Conservation (phyloP, 2,888 invertebrate species). For the Polietes domitor region DNA sequence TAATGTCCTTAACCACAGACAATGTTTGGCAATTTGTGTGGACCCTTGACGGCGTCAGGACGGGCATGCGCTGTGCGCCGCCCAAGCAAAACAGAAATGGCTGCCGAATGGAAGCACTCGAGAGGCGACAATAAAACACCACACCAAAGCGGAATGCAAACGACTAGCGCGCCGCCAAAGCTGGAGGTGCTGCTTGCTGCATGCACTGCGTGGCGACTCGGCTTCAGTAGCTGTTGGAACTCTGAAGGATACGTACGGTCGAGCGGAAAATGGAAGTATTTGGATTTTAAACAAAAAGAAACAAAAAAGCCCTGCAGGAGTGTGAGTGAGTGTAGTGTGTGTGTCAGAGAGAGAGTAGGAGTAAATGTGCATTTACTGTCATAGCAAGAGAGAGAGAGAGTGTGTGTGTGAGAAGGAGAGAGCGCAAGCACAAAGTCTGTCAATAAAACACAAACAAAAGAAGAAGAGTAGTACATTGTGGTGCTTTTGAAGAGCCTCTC, state of each 20-base stretch:
- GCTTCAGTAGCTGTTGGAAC: constrained; percentile 79
- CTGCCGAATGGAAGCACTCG: constrained; percentile 66
- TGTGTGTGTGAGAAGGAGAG: constrained; percentile 26
- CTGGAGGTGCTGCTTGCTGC: constrained; percentile 40
- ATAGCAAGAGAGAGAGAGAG: constrained; percentile 34
- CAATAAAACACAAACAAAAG: constrained; percentile 31
- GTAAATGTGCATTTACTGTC: constrained; percentile 56
- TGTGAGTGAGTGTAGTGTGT: constrained; percentile 44
- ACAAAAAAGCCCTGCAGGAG: neutral
- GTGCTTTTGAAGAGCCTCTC: constrained; percentile 36
- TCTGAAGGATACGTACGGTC: constrained; percentile 78
- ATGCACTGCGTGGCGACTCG: constrained; percentile 23
- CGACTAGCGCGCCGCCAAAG: neutral
- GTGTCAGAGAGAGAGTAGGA: constrained; percentile 51
- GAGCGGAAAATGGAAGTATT: constrained; percentile 68
- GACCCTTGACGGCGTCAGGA: neutral
- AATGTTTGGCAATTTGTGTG: constrained; percentile 52
- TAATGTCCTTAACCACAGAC: constrained; percentile 71
- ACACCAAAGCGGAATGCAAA: constrained; percentile 64
- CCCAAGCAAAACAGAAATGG: constrained; percentile 68
- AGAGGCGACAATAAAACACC: constrained; percentile 68
- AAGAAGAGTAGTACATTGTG: constrained; percentile 21
- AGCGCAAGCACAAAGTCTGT: constrained; percentile 9
- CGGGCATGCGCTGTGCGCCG: constrained; percentile 73
- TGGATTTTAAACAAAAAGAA: constrained; percentile 32